A percentile compares a stretch with the other conserved stretches of the same genome.
Conservation (phyloP, 2,888 invertebrate genomes). For the Chrysotoxum bicinctum region DNA sequence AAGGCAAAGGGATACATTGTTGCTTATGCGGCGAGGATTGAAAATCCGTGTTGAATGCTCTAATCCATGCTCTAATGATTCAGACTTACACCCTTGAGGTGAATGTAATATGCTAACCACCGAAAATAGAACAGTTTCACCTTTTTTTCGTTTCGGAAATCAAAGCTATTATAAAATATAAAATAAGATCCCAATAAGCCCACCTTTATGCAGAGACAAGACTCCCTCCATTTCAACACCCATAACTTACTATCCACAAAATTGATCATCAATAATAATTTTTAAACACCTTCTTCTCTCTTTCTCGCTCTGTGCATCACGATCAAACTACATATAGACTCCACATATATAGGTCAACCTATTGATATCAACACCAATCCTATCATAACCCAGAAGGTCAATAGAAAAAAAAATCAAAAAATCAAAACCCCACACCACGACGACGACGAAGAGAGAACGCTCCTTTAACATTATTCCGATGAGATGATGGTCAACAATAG, state of each 20-base stretch:
- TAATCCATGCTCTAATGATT: too few species aligned
- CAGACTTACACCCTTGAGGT: too few species aligned
- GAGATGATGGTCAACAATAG: slow-evolving; percentile 46
- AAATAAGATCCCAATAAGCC: neutral
- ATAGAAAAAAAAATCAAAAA: slow-evolving; percentile 18
- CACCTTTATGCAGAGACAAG: too few species aligned
- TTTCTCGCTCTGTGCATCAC: neutral
- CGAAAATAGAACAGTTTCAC: neutral
- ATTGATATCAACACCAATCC: slow-evolving; percentile 56
- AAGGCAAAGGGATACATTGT: too few species aligned
- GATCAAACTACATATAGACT: slow-evolving; percentile 8
- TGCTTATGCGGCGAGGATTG: too few species aligned
- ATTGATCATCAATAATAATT: slow-evolving; percentile 19
- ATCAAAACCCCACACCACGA: slow-evolving; percentile 62
- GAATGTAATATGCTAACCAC: too few species aligned
- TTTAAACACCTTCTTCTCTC: slow-evolving; percentile 4
- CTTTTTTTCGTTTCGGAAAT: neutral
- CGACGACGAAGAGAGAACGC: slow-evolving; percentile 5
- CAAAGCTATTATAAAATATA: neutral
- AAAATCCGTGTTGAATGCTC: too few species aligned
- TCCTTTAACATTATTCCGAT: slow-evolving; percentile 21
- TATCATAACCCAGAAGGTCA: slow-evolving; percentile 57
- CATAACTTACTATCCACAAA: slow-evolving; percentile 3
- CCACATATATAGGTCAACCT: slow-evolving; percentile 58
- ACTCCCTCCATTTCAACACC: slow-evolving; percentile 12